phyloP scores from a whole-genome alignment of 1,140 invertebrate species.

The Cotesia vestalis region DNA sequence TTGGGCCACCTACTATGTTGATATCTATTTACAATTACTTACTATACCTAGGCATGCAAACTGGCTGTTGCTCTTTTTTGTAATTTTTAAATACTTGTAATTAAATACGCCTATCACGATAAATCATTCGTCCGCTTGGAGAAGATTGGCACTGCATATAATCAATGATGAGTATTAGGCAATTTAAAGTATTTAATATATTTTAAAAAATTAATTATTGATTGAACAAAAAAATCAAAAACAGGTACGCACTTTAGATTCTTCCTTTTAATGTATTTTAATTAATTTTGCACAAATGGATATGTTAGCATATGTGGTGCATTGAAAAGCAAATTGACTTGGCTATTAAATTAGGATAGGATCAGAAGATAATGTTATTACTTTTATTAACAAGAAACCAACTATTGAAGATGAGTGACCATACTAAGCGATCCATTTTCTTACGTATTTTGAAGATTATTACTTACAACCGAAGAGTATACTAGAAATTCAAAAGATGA shows the following conservation, averaged over 20 bases:
- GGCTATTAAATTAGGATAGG: conserved; percentile 21
- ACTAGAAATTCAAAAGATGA: no score
- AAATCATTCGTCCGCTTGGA: conserved; percentile 19
- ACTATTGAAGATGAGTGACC: conserved; percentile 20
- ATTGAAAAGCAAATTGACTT: conserved; percentile 22
- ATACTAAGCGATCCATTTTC: not conserved
- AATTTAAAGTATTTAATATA: conserved; percentile 10
- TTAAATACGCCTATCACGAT: conserved; percentile 10
- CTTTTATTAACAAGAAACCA: conserved; percentile 13
- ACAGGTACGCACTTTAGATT: conserved; percentile 26
- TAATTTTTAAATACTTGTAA: conserved; percentile 9
- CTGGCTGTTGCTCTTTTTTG: conserved; percentile 24
- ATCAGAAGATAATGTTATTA: not conserved
- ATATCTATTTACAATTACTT: not conserved
- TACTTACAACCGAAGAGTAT: no score
- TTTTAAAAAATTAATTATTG: conserved; percentile 6
- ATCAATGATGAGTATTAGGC: conserved; percentile 18
- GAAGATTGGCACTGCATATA: conserved; percentile 7
- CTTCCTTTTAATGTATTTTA: conserved; percentile 3
- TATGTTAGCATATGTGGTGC: conserved; percentile 22
- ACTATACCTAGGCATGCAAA: conserved; percentile 19
- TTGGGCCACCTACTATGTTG: conserved; percentile 16
- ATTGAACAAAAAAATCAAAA: not conserved
- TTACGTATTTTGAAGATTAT: no score
- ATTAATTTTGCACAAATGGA: conserved; percentile 25